Base-by-base conservation (phyloP, 2,888 invertebrate species). In the Xestia ashworthii region DNA sequence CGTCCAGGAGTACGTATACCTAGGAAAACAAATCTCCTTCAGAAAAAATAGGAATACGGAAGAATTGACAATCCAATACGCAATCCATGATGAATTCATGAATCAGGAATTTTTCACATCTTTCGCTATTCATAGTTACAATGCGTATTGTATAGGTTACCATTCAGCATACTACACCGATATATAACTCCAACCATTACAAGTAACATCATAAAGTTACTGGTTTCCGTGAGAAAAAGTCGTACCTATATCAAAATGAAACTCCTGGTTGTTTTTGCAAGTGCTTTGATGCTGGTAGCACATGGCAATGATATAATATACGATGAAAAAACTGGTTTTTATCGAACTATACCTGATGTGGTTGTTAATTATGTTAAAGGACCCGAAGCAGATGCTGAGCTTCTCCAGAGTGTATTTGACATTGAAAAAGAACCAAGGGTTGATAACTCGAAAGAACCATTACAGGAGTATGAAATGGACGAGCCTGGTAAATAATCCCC, bases 241-340 rank as follows among this genome's bases (percentile, higher is more conserved):
- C n/a, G 46, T 71, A 19, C 16, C 25, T 25, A 25, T 3, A 32
- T 22, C 22, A 38, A 58, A 46, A 74, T 74, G 74, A 58, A 71
- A 58, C 19, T 71, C 3, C n/a, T 71, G 38, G 9, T 74, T 1
- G 55, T 74, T n/a, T 58, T 71, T 19, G 12, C 46, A n/a, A 55
- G 46, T 46, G 55, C 53, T 19, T 46, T 71, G 46, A 44, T 22
- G 46, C n/a, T 74, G n/a, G 55, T 55, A 55, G 16, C 53, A 19
- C 16, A 71, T 8, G 44, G 44, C 53, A 11, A 41, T n/a, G n/a
- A 11, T 12, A 22, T 8, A 46, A 6, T 55, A 25, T n/a, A 22
- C 5, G 53, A 41, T 16, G 53, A 53, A 25, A 46, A 14, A 8
- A 19, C 3, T 12, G 14, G 14, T 44, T 44, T 65, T 14, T 14